Evolutionary conservation across 2,888 invertebrate species (phyloP).

Genomic region (Eurytoma adleriae): DNA sequence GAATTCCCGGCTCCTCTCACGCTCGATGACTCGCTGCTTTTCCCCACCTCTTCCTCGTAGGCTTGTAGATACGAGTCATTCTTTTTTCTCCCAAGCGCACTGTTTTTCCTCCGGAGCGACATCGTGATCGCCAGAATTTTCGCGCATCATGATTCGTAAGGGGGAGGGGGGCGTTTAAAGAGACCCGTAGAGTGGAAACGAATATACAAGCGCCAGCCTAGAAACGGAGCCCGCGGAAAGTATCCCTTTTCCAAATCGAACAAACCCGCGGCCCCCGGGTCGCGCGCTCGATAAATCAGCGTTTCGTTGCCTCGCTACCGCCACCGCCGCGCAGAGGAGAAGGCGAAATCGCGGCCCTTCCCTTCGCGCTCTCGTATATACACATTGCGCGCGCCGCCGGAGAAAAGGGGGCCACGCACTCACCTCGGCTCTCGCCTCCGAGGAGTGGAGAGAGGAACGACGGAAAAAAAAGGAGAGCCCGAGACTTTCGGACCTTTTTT

Average conservation of each 20-base stretch:
- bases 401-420: not conserved
- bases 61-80: not conserved
- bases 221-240: constrained; percentile 17
- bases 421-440: not conserved
- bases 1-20: not conserved
- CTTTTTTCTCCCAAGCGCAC: not conserved
- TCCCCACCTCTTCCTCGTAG: not conserved
- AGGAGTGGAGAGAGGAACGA: not conserved
- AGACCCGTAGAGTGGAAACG: not conserved
- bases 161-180: no score
- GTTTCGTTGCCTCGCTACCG: constrained; percentile 35
- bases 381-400: not conserved
- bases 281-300: constrained; percentile 30
- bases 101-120: not conserved
- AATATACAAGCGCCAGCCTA: not conserved
- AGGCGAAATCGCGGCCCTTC: constrained; percentile 25
- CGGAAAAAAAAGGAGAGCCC: not conserved
- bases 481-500: not conserved
- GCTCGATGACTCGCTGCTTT: not conserved
- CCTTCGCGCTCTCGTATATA: not conserved
- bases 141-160: not conserved
- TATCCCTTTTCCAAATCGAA: constrained; percentile 30
- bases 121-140: not conserved
- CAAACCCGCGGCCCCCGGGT: constrained; percentile 12
- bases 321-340: not conserved